phyloP scores from a whole-genome alignment of 1,140 invertebrate species.

The Belonocnema kinseyi region DNA sequence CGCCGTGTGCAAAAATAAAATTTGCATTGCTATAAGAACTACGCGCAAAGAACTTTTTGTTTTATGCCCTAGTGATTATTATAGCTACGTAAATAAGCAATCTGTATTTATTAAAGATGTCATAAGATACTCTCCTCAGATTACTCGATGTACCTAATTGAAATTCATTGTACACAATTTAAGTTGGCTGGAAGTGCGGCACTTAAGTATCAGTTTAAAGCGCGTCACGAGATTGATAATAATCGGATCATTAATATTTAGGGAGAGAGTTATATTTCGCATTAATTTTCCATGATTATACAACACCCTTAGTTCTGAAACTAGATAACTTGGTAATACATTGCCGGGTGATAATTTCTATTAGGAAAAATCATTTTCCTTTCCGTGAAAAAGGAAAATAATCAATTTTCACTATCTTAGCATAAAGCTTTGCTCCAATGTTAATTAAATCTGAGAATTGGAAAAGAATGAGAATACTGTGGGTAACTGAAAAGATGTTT shows the following conservation, averaged over 20 bases:
- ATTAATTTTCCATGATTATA: conserved; percentile 17
- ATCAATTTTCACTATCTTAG: no score
- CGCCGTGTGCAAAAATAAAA: no score
- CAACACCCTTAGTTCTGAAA: background rate
- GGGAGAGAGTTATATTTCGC: background rate
- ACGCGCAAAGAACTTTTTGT: no score
- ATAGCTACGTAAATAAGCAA: no score
- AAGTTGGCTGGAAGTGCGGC: background rate
- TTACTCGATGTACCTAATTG: background rate
- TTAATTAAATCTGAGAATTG: no score
- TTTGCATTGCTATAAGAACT: no score
- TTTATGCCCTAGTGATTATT: no score
- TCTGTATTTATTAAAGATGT: no score
- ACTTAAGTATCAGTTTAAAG: conserved; percentile 1
- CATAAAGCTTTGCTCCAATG: no score
- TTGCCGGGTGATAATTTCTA: background rate
- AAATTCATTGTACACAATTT: conserved; percentile 6
- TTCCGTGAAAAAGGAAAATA: no score
- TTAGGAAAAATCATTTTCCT: background rate
- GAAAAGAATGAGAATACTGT: no score
- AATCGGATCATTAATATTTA: background rate
- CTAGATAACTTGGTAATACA: background rate
- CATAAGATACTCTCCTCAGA: background rate
- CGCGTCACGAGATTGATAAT: background rate
- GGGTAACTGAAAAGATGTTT: no score